Percentiles rank a stretch among this genome's conserved stretches.
Evolutionary conservation across 2,888 invertebrate species (phyloP).

Genomic region (Drosophila mulleri): DNA sequence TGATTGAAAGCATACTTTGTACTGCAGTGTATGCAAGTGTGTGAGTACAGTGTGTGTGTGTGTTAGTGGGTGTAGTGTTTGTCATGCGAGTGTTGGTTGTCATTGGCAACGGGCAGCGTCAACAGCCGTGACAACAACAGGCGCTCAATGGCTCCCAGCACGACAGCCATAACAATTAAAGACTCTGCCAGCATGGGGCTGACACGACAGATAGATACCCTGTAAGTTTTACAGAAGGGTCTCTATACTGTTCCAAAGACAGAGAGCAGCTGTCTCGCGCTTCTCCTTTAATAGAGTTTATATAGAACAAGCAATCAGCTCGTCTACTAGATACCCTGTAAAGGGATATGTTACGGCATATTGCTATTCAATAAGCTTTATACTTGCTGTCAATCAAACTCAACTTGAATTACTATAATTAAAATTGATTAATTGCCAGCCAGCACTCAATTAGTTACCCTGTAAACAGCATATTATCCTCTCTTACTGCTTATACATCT

Average conservation of each 20-base stretch:
- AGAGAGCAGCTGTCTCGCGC: accelerated
- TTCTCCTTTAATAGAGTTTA: neutral
- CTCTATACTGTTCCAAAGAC: accelerated
- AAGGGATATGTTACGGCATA: too few species aligned
- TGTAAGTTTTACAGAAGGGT: neutral
- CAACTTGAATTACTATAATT: neutral
- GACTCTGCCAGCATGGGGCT: conserved; percentile 1
- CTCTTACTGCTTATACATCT: too few species aligned
- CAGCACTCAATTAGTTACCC: neutral
- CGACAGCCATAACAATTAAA: conserved; percentile 43
- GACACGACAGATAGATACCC: conserved; percentile 3
- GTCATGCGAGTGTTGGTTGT: conserved; percentile 67
- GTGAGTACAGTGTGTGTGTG: conserved; percentile 24
- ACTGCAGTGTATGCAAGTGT: conserved; percentile 4
- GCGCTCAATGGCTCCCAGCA: conserved; percentile 34
- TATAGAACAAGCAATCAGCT: neutral
- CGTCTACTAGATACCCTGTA: neutral
- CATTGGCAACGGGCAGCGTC: conserved; percentile 72
- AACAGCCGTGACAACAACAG: conserved; percentile 73
- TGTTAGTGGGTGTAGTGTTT: conserved; percentile 31
- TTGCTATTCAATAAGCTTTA: neutral
- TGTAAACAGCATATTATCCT: neutral
- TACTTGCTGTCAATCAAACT: neutral
- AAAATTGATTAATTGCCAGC: neutral
- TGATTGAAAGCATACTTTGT: conserved; percentile 80